Base-by-base conservation (phyloP, 2,797 vertebrate species). In the Intellagama lesueurii region DNA sequence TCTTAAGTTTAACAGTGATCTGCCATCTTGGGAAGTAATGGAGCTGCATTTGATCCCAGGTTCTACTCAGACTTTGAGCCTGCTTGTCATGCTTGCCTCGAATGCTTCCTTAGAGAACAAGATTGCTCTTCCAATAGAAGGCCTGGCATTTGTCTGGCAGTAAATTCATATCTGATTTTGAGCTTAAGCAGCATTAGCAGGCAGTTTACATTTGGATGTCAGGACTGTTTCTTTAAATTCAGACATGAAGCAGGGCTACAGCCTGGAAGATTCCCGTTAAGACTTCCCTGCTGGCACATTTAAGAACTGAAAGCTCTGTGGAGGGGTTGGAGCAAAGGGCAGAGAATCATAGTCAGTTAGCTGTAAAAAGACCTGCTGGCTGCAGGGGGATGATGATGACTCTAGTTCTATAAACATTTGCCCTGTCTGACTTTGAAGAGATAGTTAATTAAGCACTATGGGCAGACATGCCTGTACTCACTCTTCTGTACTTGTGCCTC, bases 391-490 rank as follows among this genome's bases (percentile, higher is more conserved):
- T 4, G 7, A 92, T 82, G 86, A 90, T 4, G 52, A 68, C 49
- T 0, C 26, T 76, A 80, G 76, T 52, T 88, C 49, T 16, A 49
- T 64, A 69, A 16, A 28, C 82, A 52, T 75, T 30, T 30, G 89
- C 89, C 35, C 68, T 68, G n/a, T 64, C 82, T 90, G 69, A 73
- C 60, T 88, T 24, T 3, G 2, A 79, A 86, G 69, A 90, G 94
- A 91, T 75, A 91, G 14, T 64, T 93, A 93, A 91, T 89, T 88
- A 93, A 85, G 69, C 69, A 92, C 14, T 75, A 75, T 90, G 2
- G 88, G 86, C 86, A 24, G 32, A 92, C 56, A 82, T 30, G 40
- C 44, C 60, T 87, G 86, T 89, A 75, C 26, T 89, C 87, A 90
- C 90, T 91, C 91, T 86, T 83, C 52, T 85, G 79, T 22, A 86